Evolutionary conservation across 1,140 invertebrate genomes (phyloP).

Genomic region (Drosophila watanabei): DNA sequence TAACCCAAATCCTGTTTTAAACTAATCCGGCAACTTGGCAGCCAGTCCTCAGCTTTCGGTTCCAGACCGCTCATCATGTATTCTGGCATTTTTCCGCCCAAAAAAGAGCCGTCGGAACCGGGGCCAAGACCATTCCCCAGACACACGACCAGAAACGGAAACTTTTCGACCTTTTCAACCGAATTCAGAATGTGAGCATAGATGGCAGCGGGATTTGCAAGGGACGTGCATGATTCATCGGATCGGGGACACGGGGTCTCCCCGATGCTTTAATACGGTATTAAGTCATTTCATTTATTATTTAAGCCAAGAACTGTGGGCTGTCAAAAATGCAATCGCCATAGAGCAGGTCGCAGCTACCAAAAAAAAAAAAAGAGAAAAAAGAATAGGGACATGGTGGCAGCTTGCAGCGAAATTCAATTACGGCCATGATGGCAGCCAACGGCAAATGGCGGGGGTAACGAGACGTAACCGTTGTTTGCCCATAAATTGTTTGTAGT

Average conservation of each 20-base stretch:
- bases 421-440: conserved; percentile 52
- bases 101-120: conserved; percentile 15
- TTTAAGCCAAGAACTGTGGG: conserved; percentile 69
- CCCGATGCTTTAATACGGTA: conserved; percentile 74
- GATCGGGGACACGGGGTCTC: conserved; percentile 29
- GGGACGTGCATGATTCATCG: conserved; percentile 61
- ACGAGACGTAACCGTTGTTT: conserved; percentile 80
- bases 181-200: conserved; percentile 44
- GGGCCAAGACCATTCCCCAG: conserved; percentile 36
- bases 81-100: conserved; percentile 40
- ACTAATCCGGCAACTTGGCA: conserved; percentile 5
- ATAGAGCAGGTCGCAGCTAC: neutral
- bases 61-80: conserved; percentile 41
- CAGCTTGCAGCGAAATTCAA: conserved; percentile 72
- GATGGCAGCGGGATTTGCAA: conserved; percentile 54
- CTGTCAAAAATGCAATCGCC: conserved; percentile 70
- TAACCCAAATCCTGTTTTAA: conserved; percentile 7
- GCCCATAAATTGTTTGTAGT: conserved; percentile 80
- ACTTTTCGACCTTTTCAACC: conserved; percentile 48
- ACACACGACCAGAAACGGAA: conserved; percentile 16
- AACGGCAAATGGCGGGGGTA: conserved; percentile 44
- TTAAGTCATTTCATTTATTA: conserved; percentile 80
- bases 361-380: neutral
- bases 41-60: neutral
- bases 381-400: conserved; percentile 20